Evolutionary conservation across 1,140 invertebrate genomes (phyloP).

Genomic region (Panonychus citri): DNA sequence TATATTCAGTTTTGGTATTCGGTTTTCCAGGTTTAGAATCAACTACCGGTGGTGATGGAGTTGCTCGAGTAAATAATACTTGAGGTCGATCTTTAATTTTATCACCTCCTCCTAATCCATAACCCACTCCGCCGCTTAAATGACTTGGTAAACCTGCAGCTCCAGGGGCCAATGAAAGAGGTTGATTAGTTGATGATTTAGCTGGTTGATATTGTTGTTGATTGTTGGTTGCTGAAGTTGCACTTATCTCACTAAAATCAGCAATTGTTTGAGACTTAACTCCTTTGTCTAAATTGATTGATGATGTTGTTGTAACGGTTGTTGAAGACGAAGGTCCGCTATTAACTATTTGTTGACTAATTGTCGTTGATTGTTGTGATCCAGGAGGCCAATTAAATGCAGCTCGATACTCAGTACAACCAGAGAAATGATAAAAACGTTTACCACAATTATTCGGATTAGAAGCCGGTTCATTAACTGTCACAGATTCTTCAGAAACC

Average conservation of each 20-base stretch:
- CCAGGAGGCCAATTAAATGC: neutral
- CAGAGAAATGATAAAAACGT: neutral
- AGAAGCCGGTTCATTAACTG: neutral
- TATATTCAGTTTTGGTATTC: constrained; percentile 40
- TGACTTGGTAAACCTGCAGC: no score
- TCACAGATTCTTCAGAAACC: neutral
- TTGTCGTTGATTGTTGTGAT: neutral
- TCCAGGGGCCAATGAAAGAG: no score
- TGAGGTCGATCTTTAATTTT: neutral
- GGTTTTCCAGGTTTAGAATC: neutral
- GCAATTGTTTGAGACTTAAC: constrained; percentile 1
- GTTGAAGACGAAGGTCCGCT: neutral
- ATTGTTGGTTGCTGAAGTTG: no score
- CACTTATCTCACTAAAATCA: neutral
- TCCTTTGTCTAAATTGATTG: no score
- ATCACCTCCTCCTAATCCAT: neutral
- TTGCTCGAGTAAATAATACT: neutral
- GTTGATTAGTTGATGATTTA: neutral
- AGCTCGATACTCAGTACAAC: neutral
- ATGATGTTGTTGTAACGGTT: no score
- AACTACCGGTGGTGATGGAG: neutral
- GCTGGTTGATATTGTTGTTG: neutral
- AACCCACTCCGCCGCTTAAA: no score
- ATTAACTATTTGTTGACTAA: neutral
- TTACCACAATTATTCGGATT: neutral